A percentile compares a stretch with the other conserved stretches of the same genome.
Evolutionary conservation across 2,888 invertebrate species (phyloP).

Genomic region (Ernsta delagoae): DNA sequence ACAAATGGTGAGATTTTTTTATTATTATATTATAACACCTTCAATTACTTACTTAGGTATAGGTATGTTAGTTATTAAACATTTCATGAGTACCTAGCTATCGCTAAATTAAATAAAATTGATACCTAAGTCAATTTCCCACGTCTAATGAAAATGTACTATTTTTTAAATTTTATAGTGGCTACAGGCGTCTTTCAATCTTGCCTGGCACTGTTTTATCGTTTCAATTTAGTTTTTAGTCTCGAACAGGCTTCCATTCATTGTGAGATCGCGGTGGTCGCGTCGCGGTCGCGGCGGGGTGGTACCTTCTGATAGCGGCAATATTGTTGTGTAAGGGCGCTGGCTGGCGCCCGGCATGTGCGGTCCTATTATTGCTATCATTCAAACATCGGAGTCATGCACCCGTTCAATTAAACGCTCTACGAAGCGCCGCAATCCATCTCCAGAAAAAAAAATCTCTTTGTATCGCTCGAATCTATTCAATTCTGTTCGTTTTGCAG

Average conservation of each 20-base stretch:
- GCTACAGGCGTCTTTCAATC: not conserved
- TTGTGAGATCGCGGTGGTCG: not conserved
- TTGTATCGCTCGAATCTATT: slow-evolving; percentile 63
- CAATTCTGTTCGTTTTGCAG: slow-evolving; percentile 67
- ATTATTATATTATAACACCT: no score
- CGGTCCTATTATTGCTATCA: slow-evolving; percentile 70
- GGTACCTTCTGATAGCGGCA: slow-evolving; percentile 32
- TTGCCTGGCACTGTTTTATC: slow-evolving; percentile 1
- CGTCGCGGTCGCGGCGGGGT: not conserved
- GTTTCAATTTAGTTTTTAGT: slow-evolving; percentile 19
- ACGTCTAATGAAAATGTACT: no score
- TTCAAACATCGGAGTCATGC: slow-evolving; percentile 75
- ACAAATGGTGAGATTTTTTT: no score
- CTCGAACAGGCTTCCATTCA: not conserved
- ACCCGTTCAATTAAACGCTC: slow-evolving; percentile 73
- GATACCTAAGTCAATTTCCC: no score
- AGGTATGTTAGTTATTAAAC: no score
- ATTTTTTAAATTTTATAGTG: no score
- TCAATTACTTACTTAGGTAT: no score
- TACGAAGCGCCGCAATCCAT: slow-evolving; percentile 65
- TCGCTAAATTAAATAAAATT: no score
- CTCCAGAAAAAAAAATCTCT: slow-evolving; percentile 62
- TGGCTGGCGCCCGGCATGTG: slow-evolving; percentile 56
- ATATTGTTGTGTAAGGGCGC: slow-evolving; percentile 50
- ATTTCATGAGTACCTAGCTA: no score